Conservation (phyloP, 2,113 vertebrate genomes). For the Poicephalus meyeri region DNA sequence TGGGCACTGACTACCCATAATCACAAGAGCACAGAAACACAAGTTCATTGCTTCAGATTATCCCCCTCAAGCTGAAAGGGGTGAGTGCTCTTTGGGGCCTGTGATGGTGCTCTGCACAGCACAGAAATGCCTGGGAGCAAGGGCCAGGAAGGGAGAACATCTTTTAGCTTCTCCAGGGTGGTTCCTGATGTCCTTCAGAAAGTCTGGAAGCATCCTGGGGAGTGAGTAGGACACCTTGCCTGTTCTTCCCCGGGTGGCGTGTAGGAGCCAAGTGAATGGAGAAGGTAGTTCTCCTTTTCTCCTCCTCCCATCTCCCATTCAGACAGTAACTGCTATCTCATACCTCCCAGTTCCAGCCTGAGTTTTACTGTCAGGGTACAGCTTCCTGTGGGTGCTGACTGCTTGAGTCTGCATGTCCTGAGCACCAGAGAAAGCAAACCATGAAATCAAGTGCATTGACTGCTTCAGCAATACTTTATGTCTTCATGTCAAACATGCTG, state of each 20-base stretch:
- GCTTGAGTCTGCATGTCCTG: not conserved
- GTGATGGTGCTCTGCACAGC: not conserved
- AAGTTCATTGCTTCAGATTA: not conserved
- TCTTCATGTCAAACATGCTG: not conserved
- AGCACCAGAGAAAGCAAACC: not conserved
- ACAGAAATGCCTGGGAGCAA: not conserved
- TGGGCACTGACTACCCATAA: not conserved
- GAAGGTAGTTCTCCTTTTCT: not conserved
- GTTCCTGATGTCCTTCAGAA: not conserved
- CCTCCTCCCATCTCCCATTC: not conserved
- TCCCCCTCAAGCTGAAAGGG: not conserved
- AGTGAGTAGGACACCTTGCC: not conserved
- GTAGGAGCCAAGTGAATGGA: not conserved
- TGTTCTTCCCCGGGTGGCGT: not conserved
- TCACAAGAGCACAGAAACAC: not conserved
- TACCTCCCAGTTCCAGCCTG: not conserved
- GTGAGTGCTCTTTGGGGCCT: not conserved
- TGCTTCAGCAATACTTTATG: not conserved
- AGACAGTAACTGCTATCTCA: not conserved
- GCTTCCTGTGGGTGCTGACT: not conserved
- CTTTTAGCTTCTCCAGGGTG: not conserved
- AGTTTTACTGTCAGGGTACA: not conserved
- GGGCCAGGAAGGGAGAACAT: not conserved
- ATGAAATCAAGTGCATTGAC: not conserved
- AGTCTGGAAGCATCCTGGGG: not conserved